Base-by-base conservation (phyloP, 2,113 vertebrate genomes). In the Euleptes europaea region DNA sequence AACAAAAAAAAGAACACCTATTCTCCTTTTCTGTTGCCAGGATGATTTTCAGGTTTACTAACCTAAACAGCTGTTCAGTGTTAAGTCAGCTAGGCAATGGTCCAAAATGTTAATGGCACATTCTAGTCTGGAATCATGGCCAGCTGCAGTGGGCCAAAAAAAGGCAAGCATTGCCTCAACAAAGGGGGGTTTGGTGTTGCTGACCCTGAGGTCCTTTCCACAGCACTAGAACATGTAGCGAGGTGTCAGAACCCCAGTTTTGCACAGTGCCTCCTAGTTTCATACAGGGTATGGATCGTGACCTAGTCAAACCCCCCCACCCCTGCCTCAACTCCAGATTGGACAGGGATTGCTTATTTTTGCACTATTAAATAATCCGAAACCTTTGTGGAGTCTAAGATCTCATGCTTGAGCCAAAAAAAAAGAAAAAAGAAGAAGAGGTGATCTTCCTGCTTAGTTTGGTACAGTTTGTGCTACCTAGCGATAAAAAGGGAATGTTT, bases 401-500 rank as follows among this genome's bases (percentile, higher is more conserved):
- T 70, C 17, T 71, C 90, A 93, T 92, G 84, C 92, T 94, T 93
- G 84, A 92, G 83, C 84, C 82, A 79, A 89, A 91, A 92, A 35
- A 42, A 3, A 40, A 33, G 5, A 33, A 17, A 33, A 10, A 40
- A 19, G 13, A 21, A n/a, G 21, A 49, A 49, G 28, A 15, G 69
- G 77, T 70, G 38, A 51, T 88, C n/a, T 91, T 92, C 84, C 67
- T 91, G 77, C 79, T 88, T 90, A 86, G 83, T 93, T 67, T 47
- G 78, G 88, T 92, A 89, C 40, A 93, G 84, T 93, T 75, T 80
- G 81, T 91, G 82, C 79, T 90, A 88, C 65, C 66, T 84, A 49
- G 80, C 67, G 90, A 80, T 89, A 88, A 93, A 88, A 93, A 92
- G 63, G 86, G 82, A 90, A 95, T 92, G 85, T 92, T 91, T 86